Evolutionary conservation across 2,113 vertebrate species (phyloP).

Genomic region (Mellivora capensis): DNA sequence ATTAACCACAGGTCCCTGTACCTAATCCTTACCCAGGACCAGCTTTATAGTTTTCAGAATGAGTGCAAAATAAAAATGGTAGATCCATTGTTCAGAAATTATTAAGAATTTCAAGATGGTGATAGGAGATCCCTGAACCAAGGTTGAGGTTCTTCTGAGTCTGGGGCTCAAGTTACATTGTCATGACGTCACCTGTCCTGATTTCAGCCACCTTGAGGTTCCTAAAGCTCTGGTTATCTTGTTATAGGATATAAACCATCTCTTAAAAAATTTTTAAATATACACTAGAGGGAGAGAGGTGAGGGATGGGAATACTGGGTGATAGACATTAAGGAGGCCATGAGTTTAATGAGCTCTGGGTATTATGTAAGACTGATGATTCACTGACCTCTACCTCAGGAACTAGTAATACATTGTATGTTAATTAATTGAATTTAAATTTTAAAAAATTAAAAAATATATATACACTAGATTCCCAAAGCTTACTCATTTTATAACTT

Average conservation of each 20-base stretch:
- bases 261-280: neutral
- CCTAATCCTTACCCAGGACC: neutral
- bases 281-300: too few relatives aligned
- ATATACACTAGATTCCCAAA: neutral
- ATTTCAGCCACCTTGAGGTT: neutral
- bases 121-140: neutral
- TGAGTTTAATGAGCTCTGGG: neutral
- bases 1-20: neutral
- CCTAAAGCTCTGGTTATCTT: neutral
- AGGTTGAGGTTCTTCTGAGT: neutral
- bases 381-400: neutral
- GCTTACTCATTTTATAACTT: neutral
- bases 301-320: neutral
- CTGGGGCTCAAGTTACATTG: neutral
- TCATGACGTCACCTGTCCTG: neutral
- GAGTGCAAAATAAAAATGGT: neutral
- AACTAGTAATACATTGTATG: neutral
- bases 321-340: neutral
- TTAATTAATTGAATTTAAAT: neutral
- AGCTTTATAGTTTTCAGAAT: neutral
- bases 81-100: fast-evolving
- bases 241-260: neutral
- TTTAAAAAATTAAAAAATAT: neutral
- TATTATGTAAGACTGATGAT: neutral
- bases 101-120: neutral